Evolutionary conservation across 2,888 invertebrate genomes (phyloP).

Genomic region (Campaea margaritaria): DNA sequence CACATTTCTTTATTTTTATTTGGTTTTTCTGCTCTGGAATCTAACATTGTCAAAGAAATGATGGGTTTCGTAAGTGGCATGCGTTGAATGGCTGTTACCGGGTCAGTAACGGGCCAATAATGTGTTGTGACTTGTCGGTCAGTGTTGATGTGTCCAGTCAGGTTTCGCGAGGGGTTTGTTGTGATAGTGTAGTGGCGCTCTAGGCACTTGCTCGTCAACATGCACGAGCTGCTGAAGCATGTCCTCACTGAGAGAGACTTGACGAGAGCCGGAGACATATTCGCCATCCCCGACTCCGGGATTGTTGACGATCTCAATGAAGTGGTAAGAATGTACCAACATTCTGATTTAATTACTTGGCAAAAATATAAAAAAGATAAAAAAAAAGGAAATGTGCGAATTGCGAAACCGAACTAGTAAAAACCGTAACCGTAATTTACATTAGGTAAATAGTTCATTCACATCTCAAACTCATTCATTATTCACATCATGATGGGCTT

Average conservation of each 20-base stretch:
- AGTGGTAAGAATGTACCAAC: constrained; percentile 86
- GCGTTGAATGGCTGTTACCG: constrained; percentile 20
- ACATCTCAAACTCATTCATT: constrained; percentile 15
- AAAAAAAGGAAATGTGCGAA: background rate
- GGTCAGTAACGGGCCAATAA: constrained; percentile 33
- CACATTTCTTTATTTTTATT: constrained; percentile 23
- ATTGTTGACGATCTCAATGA: constrained; percentile 94
- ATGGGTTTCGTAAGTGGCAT: constrained; percentile 2
- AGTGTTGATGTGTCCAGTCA: constrained; percentile 58
- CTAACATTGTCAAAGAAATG: constrained; percentile 17
- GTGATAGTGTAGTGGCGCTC: constrained; percentile 31
- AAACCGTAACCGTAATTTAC: background rate
- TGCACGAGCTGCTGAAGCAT: constrained; percentile 96
- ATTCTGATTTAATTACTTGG: background rate
- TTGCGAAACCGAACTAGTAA: background rate
- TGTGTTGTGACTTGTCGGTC: constrained; percentile 35
- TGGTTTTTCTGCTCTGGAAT: constrained; percentile 5
- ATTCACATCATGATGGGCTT: constrained; percentile 24
- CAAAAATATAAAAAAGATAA: background rate
- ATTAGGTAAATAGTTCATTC: constrained; percentile 9
- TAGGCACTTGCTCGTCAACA: constrained; percentile 72
- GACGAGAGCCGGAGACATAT: constrained; percentile 95
- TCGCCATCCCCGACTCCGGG: constrained; percentile 93
- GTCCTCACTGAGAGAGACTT: constrained; percentile 95
- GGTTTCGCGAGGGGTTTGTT: constrained; percentile 46